Base-by-base conservation (phyloP, 92 coral and sea anemone genomes). In the Actinernus sp. region DNA sequence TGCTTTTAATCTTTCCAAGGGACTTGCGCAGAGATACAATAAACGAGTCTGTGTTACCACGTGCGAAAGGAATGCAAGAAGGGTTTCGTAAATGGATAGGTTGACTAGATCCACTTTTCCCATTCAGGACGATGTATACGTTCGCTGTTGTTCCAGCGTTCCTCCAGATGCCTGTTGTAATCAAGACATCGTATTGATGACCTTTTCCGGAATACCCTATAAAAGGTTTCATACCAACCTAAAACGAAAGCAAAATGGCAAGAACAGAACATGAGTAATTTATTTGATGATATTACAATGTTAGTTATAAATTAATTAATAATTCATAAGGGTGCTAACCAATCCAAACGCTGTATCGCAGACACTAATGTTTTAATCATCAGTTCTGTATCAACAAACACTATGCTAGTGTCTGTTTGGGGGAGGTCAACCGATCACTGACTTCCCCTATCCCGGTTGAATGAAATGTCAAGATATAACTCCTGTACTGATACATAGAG, bases 151-250 rank as follows among this genome's bases (percentile, higher is more conserved):
- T 88, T 8, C 89, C 89, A 10, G 94, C 52, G 17, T 78, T 49
- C 11, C 55, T 26, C 85, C 94, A 76, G 34, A 82, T 70, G n/a
- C 94, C 94, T 8, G 94, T 88, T 0, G 79, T 50, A 11, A 83
- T 27, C 10, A 74, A 64, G 8, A 83, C 41, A 8, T 82, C 81
- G 70, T 88, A 88, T 23, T 46, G 77, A 47, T 63, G 46, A 10
- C 73, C 12, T 53, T 63, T 58, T 21, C 60, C 37, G 0, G 79
- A 44, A 0, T 47, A 32, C 9, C 84, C 90, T 24, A 84, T 18
- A 68, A 84, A 78, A 21, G 85, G 76, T 61, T 63, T 76, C 17
- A 60, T 47, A 1, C 84, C 84, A 55, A 78, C 58, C 90, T 76
- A 22, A 4, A 23, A 13, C 7, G 13, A 44, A 52, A 38, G 11